These are phyloP conservation scores for Sitta carolinensis DNA, from an alignment of 2,797 vertebrate genomes.

Conservation along the genomic window DNA sequence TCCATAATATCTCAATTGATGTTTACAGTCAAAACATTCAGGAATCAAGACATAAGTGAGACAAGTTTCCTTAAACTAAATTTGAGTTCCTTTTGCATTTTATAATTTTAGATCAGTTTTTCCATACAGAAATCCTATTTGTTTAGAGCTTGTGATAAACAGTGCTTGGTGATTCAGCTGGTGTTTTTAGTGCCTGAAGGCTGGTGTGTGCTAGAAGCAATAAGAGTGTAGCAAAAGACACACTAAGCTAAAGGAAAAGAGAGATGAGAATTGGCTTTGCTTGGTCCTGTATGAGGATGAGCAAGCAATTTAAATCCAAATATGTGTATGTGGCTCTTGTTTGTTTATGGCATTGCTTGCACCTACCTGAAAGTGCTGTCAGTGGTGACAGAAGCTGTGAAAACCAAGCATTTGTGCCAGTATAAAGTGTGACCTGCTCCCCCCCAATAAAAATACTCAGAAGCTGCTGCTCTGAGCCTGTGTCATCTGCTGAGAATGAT, in stretches of 20 bases:
- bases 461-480: not conserved
- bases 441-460: not conserved
- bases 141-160: not conserved
- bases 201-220: not conserved
- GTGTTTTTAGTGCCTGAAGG: not conserved
- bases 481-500: not conserved
- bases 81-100: not conserved
- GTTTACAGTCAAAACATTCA: not conserved
- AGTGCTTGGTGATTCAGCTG: not conserved
- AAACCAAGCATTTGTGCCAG: not conserved
- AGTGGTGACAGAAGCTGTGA: slow-evolving; percentile 6
- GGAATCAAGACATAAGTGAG: not conserved
- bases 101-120: not conserved
- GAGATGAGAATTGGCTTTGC: not conserved
- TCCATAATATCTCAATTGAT: not conserved
- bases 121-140: not conserved
- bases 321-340: not conserved
- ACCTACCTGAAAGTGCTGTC: not conserved
- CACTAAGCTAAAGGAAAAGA: not conserved
- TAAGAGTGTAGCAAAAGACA: not conserved
- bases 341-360: not conserved
- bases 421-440: not conserved
- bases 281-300: not conserved
- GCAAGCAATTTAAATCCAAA: not conserved
- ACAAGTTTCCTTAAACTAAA: not conserved